Conservation (phyloP, 2,888 invertebrate species). For the Sesamia inferens region DNA sequence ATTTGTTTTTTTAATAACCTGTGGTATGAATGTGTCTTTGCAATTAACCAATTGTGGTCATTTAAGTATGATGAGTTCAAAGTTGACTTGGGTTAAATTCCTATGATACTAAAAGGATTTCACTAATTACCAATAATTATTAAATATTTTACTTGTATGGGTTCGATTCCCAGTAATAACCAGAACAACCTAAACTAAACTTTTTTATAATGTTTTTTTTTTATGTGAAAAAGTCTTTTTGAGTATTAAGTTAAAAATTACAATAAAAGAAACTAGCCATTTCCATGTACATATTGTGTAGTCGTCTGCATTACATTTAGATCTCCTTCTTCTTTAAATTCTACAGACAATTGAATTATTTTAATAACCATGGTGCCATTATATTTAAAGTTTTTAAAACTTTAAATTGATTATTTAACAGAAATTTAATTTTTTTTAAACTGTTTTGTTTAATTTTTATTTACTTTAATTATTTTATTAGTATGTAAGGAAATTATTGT, state of each 20-base stretch:
- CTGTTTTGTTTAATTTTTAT: constrained; percentile 25
- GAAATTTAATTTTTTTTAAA: not conserved
- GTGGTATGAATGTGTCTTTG: not conserved
- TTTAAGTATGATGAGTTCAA: not conserved
- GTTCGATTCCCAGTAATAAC: constrained; percentile 17
- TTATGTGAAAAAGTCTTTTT: not conserved
- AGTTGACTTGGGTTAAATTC: constrained; percentile 3
- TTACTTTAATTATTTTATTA: constrained; percentile 37
- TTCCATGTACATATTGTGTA: constrained; percentile 45
- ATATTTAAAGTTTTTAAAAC: constrained; percentile 51
- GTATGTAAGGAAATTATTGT: constrained; percentile 57
- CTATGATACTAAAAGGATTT: not conserved
- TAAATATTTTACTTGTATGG: constrained; percentile 4
- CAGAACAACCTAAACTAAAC: not conserved
- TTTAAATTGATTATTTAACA: not conserved
- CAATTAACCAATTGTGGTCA: not conserved
- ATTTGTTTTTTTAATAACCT: too few species aligned
- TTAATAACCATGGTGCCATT: constrained; percentile 85
- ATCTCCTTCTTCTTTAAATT: constrained; percentile 65
- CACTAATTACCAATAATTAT: not conserved
- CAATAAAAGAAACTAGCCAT: constrained; percentile 35
- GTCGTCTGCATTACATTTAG: constrained; percentile 73
- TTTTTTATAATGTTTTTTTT: too few species aligned
- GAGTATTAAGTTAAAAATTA: constrained; percentile 9
- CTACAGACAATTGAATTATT: constrained; percentile 56